Base-by-base conservation (phyloP, 2,113 vertebrate genomes). In the Mesoclemmys tuberculata region DNA sequence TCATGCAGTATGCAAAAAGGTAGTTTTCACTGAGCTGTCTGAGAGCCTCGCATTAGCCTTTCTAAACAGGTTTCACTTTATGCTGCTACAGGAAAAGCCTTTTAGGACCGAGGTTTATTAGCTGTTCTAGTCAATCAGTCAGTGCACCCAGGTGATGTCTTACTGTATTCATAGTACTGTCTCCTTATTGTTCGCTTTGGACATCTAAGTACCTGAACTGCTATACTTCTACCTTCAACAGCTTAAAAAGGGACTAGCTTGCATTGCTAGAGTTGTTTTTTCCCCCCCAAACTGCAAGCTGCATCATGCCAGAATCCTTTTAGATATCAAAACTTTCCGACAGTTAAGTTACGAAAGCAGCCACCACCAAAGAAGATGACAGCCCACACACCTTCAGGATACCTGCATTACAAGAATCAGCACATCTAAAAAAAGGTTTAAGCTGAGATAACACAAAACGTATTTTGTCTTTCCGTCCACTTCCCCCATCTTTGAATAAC, bases 301-400 rank as follows among this genome's bases (percentile, higher is more conserved):
- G 81, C 88, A 89, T 98, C 98, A 95, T 97, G 98, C 97, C 97
- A 97, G 94, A 97, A 87, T 97, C 91, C 94, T 97, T 97, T 97
- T 88, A 92, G 94, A 97, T 95, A 97, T 93, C 96, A 93, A 95
- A 94, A 97, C 97, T 97, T 97, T 97, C 98, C 98, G 98, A 98
- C 98, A 98, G 97, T 92, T 97, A 94, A 55, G 96, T 97, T 97
- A 95, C 98, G 95, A 98, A 98, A 98, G 94, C 97, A 98, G 98
- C 98, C 97, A 98, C 82, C 87, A 94, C 84, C 87, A 89, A 92
- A 93, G 96, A 97, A 91, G 56, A 97, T 77, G 89, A 97, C 68
- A 29, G 98, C 98, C 98, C 98, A 98, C 98, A 98, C 98, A 98
- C 98, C 98, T 98, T 97, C 88, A 97, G 97, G 97, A 98, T 95